Evolutionary conservation across 2,888 invertebrate species (phyloP).

Genomic region (Gryllus longicercus): DNA sequence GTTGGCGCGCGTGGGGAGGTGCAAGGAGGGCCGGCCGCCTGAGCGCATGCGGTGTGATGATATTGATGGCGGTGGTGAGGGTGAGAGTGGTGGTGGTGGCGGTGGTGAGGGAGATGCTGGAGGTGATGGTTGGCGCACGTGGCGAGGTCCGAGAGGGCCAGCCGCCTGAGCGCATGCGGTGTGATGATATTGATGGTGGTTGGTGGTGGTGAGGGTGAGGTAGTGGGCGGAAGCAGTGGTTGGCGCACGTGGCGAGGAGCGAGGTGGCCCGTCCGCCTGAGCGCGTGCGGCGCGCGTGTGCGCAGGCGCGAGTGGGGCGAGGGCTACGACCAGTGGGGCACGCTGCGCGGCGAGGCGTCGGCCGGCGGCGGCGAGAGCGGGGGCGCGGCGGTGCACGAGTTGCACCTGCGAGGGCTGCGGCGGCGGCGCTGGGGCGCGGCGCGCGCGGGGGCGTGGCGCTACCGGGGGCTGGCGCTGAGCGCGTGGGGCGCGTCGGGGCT

Average conservation of each 20-base stretch:
- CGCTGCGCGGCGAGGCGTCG: slow-evolving; percentile 53
- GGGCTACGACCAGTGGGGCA: slow-evolving; percentile 64
- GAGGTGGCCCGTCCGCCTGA: neutral
- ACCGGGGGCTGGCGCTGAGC: slow-evolving; percentile 45
- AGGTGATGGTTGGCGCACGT: too few species aligned
- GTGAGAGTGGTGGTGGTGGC: too few species aligned
- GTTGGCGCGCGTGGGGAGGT: too few species aligned
- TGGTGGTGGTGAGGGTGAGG: too few species aligned
- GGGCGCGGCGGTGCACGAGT: slow-evolving; percentile 42
- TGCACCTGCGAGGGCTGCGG: slow-evolving; percentile 55
- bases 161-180: too few species aligned
- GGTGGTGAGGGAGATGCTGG: too few species aligned
- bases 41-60: too few species aligned
- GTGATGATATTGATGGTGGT: too few species aligned
- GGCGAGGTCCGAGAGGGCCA: too few species aligned
- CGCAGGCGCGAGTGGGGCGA: slow-evolving; percentile 37
- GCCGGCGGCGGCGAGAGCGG: slow-evolving; percentile 46
- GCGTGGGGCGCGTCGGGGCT: slow-evolving; percentile 54
- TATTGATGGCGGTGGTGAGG: too few species aligned
- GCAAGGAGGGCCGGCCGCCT: too few species aligned
- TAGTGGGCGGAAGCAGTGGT: too few species aligned
- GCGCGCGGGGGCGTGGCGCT: slow-evolving; percentile 43
- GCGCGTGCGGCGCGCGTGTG: neutral
- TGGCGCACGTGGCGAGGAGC: neutral
- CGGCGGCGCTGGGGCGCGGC: slow-evolving; percentile 50